Evolutionary conservation across 2,797 vertebrate species (phyloP).

Genomic region (Orientallactaga sibirica): DNA sequence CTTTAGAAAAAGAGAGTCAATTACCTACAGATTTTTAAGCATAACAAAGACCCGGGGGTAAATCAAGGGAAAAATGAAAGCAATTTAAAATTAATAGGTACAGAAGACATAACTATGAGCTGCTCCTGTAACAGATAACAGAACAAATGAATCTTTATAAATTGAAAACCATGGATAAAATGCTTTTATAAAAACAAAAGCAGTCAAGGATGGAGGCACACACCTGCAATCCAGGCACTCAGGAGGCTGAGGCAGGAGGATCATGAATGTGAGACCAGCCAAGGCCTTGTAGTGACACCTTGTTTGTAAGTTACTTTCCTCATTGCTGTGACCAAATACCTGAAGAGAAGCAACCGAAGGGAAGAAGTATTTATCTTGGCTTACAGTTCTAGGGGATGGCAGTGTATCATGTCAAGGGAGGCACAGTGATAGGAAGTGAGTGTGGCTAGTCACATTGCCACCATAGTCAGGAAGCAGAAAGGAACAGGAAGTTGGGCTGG

Average conservation of each 20-base stretch:
- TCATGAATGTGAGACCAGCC: background rate
- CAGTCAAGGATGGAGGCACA: background rate
- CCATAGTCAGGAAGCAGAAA: too few relatives aligned
- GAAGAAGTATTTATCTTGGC: too few relatives aligned
- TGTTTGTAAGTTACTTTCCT: background rate
- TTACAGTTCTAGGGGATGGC: too few relatives aligned
- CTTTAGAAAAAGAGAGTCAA: background rate
- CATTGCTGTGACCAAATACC: too few relatives aligned
- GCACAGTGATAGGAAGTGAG: too few relatives aligned
- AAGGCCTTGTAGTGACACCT: background rate
- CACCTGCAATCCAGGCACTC: background rate
- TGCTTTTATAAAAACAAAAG: constrained; percentile 7
- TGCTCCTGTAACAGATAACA: background rate
- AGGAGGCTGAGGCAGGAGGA: background rate
- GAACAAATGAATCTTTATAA: background rate
- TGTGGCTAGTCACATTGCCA: too few relatives aligned
- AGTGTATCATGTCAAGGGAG: too few relatives aligned
- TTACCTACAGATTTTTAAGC: constrained; percentile 1
- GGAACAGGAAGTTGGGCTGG: too few relatives aligned
- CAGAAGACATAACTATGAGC: background rate
- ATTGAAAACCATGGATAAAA: constrained; percentile 46
- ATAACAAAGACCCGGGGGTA: constrained; percentile 21
- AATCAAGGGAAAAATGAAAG: background rate
- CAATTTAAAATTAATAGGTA: background rate
- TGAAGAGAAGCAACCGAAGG: too few relatives aligned